Evolutionary conservation across 2,797 vertebrate species (phyloP), one percentile per base, ranked within the genome.

Genomic region (Phyllotis vaccarum): DNA sequence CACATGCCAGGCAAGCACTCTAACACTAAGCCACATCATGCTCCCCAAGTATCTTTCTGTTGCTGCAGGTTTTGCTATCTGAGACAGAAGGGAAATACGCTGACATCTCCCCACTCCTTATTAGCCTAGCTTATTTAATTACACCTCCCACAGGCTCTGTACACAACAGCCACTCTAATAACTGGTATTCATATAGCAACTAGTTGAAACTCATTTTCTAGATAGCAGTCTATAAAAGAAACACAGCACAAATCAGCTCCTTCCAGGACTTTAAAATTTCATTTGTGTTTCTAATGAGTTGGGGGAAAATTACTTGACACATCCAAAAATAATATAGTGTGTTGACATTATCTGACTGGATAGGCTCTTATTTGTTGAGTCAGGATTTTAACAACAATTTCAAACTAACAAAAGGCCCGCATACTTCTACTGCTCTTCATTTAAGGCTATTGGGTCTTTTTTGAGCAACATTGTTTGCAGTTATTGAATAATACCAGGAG

Each of bases 351-450:
- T 94, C 24, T 87, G 27, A 89, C 46, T 56, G 83, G 22, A 31
- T 91, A 68, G 79, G 60, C 40, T 89, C 49, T 82, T 91, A 16
- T 31, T 95, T 89, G 6, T 56, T 93, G 78, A 94, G 22, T 91
- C n/a, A 93, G 60, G 17, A 94, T 78, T 91, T 29, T 94, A 90
- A 88, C 56, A 89, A 89, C 78, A 16, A 2, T 86, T 95, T 96
- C n/a, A 91, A 93, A 93, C 40, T 94, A 94, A 92, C 43, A 95
- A 29, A 95, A 96, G 56, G 31, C 12, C 37, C 91, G 93, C 64
- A 83, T 79, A 79, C 93, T 91, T 95, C 81, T 58, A 4, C 43
- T 96, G 19, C 9, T 82, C 49, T 88, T 88, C 37, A 89, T 75
- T 90, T 66, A 95, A 89, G 94, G n/a, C 27, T 82, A 62, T 52